A percentile compares a stretch with the other conserved stretches of the same genome.
Evolutionary conservation across 2,113 vertebrate species (phyloP).

Genomic region (Orcinus orca): DNA sequence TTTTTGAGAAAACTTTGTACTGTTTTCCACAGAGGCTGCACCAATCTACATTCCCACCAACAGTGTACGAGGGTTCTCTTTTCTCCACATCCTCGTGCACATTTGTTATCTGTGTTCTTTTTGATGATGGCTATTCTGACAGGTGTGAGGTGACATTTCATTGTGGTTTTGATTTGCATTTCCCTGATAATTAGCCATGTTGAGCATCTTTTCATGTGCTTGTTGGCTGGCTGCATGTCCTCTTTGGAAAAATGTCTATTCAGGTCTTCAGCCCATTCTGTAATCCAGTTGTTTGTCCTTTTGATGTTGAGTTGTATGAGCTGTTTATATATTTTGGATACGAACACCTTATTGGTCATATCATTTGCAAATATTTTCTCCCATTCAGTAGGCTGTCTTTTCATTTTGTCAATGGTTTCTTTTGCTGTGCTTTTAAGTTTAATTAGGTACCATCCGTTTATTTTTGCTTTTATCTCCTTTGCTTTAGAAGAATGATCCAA

Average conservation of each 20-base stretch:
- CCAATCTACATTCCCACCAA: not conserved
- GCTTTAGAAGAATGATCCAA: not conserved
- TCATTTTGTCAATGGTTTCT: not conserved
- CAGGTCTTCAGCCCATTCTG: not conserved
- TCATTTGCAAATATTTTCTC: not conserved
- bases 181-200: not conserved
- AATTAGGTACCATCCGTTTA: not conserved
- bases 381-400: not conserved
- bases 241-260: not conserved
- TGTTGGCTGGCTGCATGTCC: not conserved
- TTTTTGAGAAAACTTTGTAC: not conserved
- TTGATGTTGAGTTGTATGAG: not conserved
- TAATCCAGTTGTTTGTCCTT: not conserved
- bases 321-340: not conserved
- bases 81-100: not conserved
- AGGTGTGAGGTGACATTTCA: not conserved
- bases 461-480: not conserved
- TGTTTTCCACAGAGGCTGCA: not conserved
- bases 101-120: not conserved
- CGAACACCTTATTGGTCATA: not conserved
- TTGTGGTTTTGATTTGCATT: not conserved
- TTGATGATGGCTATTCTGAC: not conserved
- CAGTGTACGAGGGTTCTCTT: not conserved
- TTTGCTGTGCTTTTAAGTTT: not conserved
- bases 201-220: not conserved